Percentiles rank a stretch among this genome's conserved stretches.
phyloP scores from a whole-genome alignment of 2,797 vertebrate species.

The Betta splendens region DNA sequence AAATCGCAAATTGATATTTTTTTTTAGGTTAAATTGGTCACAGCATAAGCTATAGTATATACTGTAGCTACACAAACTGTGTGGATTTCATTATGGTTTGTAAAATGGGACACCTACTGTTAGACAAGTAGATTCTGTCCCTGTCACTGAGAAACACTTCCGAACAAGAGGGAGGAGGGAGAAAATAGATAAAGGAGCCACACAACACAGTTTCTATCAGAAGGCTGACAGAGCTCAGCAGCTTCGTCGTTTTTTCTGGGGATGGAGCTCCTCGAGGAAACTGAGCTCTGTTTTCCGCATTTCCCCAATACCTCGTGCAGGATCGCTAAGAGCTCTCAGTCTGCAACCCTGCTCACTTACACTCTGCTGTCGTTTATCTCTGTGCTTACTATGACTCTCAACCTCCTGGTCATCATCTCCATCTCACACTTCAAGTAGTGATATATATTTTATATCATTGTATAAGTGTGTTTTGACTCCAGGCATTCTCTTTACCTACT shows the following conservation, averaged over 20 bases:
- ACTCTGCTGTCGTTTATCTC: constrained; percentile 29
- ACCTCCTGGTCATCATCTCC: constrained; percentile 69
- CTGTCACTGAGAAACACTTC: too few species aligned
- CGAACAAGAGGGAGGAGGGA: not conserved
- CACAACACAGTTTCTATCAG: not conserved
- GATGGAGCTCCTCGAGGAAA: constrained; percentile 1
- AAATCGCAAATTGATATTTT: too few species aligned
- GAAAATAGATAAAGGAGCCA: too few species aligned
- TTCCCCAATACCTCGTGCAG: constrained; percentile 25
- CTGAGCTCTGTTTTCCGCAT: constrained; percentile 31
- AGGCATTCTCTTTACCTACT: too few species aligned
- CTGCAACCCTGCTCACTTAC: not conserved
- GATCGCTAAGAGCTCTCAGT: not conserved
- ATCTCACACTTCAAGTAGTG: constrained; percentile 40
- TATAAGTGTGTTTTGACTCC: too few species aligned
- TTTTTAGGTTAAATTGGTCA: too few species aligned
- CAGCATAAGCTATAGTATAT: too few species aligned
- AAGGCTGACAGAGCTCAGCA: not conserved
- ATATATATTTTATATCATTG: too few species aligned
- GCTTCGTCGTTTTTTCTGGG: not conserved
- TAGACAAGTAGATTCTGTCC: too few species aligned
- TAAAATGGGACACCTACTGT: too few species aligned
- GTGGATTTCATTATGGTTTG: too few species aligned
- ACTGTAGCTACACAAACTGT: too few species aligned
- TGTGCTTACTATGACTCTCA: constrained; percentile 66